These are phyloP conservation scores for Mallotus villosus DNA, from an alignment of 2,797 vertebrate genomes.

Conservation along the genomic window DNA sequence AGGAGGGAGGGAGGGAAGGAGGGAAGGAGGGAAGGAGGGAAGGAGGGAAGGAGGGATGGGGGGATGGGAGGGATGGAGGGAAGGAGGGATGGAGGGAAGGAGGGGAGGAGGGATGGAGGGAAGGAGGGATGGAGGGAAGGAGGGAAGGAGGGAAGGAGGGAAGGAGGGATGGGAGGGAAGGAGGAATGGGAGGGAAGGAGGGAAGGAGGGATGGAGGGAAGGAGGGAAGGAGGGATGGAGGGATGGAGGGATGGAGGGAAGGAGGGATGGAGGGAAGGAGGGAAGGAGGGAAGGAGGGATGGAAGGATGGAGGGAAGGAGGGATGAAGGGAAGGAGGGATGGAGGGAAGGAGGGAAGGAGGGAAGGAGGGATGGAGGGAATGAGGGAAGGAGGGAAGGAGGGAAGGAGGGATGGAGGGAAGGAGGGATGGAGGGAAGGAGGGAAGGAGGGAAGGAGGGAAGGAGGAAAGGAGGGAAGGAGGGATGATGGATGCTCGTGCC, in stretches of 20 bases:
- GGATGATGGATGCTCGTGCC: neutral
- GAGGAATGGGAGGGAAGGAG: too few species aligned
- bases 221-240: neutral
- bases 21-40: neutral
- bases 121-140: neutral
- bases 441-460: neutral
- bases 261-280: neutral
- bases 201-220: too few species aligned
- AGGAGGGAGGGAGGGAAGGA: neutral
- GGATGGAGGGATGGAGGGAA: neutral
- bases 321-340: too few species aligned
- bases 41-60: neutral
- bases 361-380: neutral
- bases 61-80: too few species aligned
- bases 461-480: neutral
- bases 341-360: too few species aligned
- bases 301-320: too few species aligned
- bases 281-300: neutral
- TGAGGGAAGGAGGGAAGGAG: too few species aligned
- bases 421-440: neutral
- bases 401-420: neutral
- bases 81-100: neutral
- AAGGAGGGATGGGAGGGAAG: too few species aligned
- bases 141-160: neutral
- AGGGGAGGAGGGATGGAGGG: too few species aligned